Conservation (phyloP, 2,888 invertebrate genomes). For the Lepidochitona cinerea region DNA sequence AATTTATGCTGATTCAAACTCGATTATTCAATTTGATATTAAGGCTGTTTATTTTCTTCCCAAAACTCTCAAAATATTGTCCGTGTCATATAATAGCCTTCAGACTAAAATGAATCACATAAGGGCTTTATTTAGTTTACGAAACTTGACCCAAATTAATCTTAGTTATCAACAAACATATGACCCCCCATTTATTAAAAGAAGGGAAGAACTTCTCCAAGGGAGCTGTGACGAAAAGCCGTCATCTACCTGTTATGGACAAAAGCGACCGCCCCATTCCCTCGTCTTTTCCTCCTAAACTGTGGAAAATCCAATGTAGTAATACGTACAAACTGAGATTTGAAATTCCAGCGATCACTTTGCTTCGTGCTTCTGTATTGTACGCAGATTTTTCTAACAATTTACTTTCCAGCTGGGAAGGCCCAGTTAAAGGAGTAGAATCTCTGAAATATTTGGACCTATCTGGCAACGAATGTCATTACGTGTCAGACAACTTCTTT, state of each 20-base stretch:
- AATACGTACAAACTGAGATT: neutral
- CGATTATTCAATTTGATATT: neutral
- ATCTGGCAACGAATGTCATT: neutral
- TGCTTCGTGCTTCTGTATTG: neutral
- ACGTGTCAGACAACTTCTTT: neutral
- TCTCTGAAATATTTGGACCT: neutral
- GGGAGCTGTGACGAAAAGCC: no score
- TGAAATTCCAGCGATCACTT: neutral
- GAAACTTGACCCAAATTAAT: neutral
- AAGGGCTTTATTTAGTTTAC: neutral
- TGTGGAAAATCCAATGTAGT: neutral
- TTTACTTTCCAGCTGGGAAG: neutral
- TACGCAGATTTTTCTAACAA: neutral
- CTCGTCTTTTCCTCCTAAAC: neutral
- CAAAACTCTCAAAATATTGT: neutral
- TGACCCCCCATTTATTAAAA: no score
- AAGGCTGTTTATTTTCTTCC: neutral
- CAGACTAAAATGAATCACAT: neutral
- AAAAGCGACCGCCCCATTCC: neutral
- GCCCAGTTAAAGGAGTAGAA: neutral
- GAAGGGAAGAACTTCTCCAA: no score
- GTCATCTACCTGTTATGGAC: neutral
- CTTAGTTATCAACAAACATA: neutral
- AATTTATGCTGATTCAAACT: neutral
- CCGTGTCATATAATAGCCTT: neutral